Evolutionary conservation across 2,888 invertebrate species (phyloP), one percentile per base, ranked within the genome.

Genomic region (Rotaria sp.): DNA sequence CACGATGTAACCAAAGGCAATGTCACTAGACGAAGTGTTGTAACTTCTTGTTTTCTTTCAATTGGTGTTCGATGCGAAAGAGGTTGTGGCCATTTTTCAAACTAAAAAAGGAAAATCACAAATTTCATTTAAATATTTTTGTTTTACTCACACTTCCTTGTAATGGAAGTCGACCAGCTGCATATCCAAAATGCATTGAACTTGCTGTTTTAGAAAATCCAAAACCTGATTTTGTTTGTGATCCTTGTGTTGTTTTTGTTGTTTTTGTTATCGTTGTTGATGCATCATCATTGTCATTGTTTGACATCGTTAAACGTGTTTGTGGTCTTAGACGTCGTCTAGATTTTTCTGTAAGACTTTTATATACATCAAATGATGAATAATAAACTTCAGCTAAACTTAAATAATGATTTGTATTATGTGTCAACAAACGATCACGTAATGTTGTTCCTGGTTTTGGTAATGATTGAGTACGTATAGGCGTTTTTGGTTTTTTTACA

Each of bases 131-230:
- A 30, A 59, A 30, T 13, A 8, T 2, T 11, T 59, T 11, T 8
- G 2, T 1, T 59, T 59, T 30, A 30, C 30, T n/a, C 21, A 67
- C 67, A 38, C 35, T 67, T 35, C 21, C 67, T 15, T 35, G 67
- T 67, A 67, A 35, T 38, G 38, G 38, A 30, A 67, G 30, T 15
- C 21, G 67, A 67, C 5, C 67, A 38, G 67, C 67, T 15, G 67
- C 67, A 67, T 67, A 38, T 67, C 67, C 67, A 38, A 67, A 67
- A 67, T 67, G 67, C 67, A 67, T 67, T 30, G 67, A 67, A 35
- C 67, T 67, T 67, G 67, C 67, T 21, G 67, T 38, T 35, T 67
- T 67, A 67, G 67, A 67, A 67, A 67, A 67, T 7, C 67, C 67
- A 35, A 67, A 67, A 38, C 35, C 67, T 8, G 67, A 67, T 38